Percentiles rank a stretch among this genome's conserved stretches.
Conservation (phyloP, 2,888 invertebrate genomes). For the Plagiodera versicolora region DNA sequence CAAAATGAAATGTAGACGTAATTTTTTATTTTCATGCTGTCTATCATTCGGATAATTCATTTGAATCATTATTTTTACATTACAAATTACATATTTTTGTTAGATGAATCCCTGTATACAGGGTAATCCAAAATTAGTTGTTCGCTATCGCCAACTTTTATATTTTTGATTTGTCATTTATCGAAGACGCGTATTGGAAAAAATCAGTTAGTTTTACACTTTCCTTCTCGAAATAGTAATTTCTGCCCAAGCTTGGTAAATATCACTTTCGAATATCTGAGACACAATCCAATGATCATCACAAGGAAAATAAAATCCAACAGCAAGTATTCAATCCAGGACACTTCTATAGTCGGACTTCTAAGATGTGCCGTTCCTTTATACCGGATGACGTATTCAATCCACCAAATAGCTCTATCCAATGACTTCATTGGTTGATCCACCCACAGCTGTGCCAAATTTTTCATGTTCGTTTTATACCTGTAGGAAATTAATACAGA, state of each 20-base stretch:
- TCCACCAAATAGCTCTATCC: conserved; percentile 44
- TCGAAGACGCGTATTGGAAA: too few relatives aligned
- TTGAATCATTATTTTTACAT: too few relatives aligned
- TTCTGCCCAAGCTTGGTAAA: too few relatives aligned
- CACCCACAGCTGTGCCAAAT: conserved; percentile 25
- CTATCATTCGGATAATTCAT: too few relatives aligned
- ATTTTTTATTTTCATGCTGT: too few relatives aligned
- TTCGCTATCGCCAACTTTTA: too few relatives aligned
- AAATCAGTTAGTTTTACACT: not conserved
- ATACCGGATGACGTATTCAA: conserved; percentile 40
- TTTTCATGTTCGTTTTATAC: conserved; percentile 34
- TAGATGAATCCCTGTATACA: too few relatives aligned
- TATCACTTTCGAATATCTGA: not conserved
- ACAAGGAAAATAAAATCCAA: conserved; percentile 47
- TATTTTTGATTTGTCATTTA: too few relatives aligned
- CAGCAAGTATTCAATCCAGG: conserved; percentile 53
- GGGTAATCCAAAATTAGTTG: too few relatives aligned
- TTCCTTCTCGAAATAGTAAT: not conserved
- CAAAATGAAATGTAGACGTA: too few relatives aligned
- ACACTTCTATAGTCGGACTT: conserved; percentile 54
- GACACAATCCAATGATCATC: not conserved
- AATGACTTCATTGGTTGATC: conserved; percentile 39
- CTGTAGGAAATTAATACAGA: conserved; percentile 27
- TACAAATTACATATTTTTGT: too few relatives aligned
- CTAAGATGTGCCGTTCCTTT: conserved; percentile 55